phyloP scores from a whole-genome alignment of 2,113 vertebrate genomes.

The Lamprotornis superbus region DNA sequence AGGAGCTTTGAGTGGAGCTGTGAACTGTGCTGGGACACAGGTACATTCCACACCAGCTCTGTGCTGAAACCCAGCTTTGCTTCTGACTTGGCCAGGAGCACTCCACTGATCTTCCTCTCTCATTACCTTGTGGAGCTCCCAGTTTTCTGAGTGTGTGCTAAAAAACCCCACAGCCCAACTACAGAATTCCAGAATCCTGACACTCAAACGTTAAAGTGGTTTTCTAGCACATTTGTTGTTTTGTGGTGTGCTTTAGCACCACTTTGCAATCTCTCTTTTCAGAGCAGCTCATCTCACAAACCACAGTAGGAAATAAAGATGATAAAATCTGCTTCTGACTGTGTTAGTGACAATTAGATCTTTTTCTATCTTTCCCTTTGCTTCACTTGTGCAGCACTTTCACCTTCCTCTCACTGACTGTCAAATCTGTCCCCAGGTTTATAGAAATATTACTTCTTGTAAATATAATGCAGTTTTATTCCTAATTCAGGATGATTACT shows the following conservation, averaged over 20 bases:
- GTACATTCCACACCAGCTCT: not conserved
- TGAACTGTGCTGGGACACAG: not conserved
- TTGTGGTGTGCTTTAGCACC: not conserved
- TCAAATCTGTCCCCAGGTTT: not conserved
- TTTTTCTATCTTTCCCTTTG: not conserved
- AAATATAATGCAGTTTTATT: not conserved
- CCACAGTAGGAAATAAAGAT: not conserved
- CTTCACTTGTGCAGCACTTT: not conserved
- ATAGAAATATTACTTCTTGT: not conserved
- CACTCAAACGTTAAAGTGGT: not conserved
- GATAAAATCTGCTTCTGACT: not conserved
- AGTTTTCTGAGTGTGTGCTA: not conserved
- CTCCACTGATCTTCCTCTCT: not conserved
- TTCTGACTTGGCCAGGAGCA: not conserved
- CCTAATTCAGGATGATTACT: not conserved
- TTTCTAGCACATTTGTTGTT: not conserved
- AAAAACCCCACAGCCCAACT: not conserved
- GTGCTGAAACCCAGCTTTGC: not conserved
- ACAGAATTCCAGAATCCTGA: not conserved
- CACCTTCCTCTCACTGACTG: not conserved
- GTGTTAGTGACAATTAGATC: not conserved
- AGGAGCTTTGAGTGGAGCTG: not conserved
- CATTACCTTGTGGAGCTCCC: not conserved
- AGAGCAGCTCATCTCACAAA: not conserved
- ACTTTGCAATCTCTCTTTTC: not conserved